Conservation (phyloP, 2,113 vertebrate genomes). For the Colinus virginianus region DNA sequence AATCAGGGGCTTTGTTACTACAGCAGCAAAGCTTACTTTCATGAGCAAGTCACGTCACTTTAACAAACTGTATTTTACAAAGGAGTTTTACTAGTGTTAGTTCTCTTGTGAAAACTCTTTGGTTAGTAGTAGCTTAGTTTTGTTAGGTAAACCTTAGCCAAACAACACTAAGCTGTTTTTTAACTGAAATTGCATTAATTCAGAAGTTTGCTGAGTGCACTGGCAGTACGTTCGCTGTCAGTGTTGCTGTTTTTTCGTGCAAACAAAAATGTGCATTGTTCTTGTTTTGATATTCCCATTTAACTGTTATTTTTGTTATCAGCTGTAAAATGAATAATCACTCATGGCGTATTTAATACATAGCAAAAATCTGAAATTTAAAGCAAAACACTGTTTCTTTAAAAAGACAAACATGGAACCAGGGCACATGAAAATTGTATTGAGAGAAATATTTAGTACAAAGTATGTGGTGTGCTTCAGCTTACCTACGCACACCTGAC, state of each 20-base stretch:
- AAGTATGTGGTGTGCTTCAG: neutral
- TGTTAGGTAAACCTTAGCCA: neutral
- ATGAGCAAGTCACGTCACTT: neutral
- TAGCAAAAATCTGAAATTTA: neutral
- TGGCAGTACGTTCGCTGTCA: neutral
- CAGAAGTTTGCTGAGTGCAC: neutral
- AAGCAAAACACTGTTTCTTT: neutral
- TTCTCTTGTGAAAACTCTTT: neutral
- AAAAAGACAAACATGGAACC: neutral
- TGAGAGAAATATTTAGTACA: neutral
- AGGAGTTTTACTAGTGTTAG: neutral
- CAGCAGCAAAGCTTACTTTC: slow-evolving; percentile 8
- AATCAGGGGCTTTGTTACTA: slow-evolving; percentile 1
- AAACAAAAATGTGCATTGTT: neutral
- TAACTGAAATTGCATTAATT: neutral
- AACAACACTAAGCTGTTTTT: neutral
- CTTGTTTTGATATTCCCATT: neutral
- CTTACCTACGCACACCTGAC: neutral
- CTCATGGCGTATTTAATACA: neutral
- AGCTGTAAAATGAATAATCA: neutral
- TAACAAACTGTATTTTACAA: neutral
- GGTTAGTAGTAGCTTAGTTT: neutral
- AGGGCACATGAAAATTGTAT: neutral
- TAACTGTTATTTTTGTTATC: neutral
- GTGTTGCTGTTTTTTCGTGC: neutral